phyloP scores from a whole-genome alignment of 2,113 vertebrate genomes.

The Sinocyclocheilus rhinocerous region DNA sequence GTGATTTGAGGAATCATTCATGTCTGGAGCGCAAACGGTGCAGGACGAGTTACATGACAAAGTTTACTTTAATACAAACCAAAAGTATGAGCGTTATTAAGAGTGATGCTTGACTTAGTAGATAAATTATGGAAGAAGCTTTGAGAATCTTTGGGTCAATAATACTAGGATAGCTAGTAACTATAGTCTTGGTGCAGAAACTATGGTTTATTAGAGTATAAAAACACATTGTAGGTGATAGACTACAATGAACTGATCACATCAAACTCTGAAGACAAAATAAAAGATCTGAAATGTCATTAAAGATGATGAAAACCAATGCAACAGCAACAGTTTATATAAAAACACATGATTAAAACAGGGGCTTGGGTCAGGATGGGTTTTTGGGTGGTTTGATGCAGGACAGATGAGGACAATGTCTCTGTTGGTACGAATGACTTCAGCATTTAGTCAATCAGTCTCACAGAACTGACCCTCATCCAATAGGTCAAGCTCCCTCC shows the following conservation, averaged over 20 bases:
- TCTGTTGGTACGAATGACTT: not conserved
- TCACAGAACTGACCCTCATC: not conserved
- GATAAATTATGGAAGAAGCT: not conserved
- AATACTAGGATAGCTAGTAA: not conserved
- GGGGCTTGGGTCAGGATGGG: not conserved
- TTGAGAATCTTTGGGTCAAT: not conserved
- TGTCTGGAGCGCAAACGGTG: not conserved
- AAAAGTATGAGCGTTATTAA: not conserved
- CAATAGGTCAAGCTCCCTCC: not conserved
- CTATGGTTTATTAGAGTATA: not conserved
- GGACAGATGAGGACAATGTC: conserved; percentile 6
- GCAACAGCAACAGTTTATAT: not conserved
- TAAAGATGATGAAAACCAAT: conserved; percentile 22
- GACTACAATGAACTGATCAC: not conserved
- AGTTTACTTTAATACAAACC: not conserved
- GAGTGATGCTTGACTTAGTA: not conserved
- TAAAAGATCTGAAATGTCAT: not conserved
- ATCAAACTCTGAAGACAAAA: not conserved
- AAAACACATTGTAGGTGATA: not conserved
- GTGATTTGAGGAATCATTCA: not conserved
- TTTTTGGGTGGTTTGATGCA: not conserved
- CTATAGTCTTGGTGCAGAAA: not conserved
- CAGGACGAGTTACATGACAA: not conserved
- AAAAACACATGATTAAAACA: conserved; percentile 6
- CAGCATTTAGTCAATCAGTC: conserved; percentile 14